Percentiles rank a stretch among this genome's conserved stretches.
phyloP scores from a whole-genome alignment of 2,113 vertebrate genomes.

The Syngnathus typhle region DNA sequence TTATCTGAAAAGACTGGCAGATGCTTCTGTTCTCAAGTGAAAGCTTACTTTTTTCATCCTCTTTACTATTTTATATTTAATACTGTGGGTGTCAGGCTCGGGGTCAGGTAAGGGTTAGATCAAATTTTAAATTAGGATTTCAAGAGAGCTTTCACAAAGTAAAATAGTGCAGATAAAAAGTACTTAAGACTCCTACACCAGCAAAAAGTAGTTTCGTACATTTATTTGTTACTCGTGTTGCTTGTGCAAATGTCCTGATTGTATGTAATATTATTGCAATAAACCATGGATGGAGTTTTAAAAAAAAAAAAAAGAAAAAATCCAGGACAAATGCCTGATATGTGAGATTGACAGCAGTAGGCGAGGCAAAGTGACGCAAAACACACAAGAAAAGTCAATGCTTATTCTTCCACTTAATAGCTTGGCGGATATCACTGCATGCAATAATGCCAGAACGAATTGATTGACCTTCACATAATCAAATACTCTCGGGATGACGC shows the following conservation, averaged over 20 bases:
- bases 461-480: not conserved
- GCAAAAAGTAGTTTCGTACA: too few relatives aligned
- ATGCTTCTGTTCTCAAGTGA: not conserved
- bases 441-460: slow-evolving; percentile 30
- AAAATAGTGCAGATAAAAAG: too few relatives aligned
- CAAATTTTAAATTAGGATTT: not conserved
- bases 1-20: not conserved
- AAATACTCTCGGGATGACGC: not conserved
- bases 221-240: too few relatives aligned
- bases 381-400: slow-evolving; percentile 18
- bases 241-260: too few relatives aligned
- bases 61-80: not conserved
- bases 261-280: not conserved
- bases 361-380: slow-evolving; percentile 31
- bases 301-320: not conserved
- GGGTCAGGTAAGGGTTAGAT: not conserved
- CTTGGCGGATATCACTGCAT: slow-evolving; percentile 11
- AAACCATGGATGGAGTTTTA: not conserved
- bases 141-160: not conserved
- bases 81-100: not conserved
- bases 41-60: not conserved
- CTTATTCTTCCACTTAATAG: slow-evolving; percentile 23
- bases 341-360: not conserved
- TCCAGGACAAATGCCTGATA: not conserved
- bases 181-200: too few relatives aligned